These are phyloP conservation scores for Lacanobia wlatinum DNA, from an alignment of 2,888 invertebrate genomes.

Conservation along the genomic window DNA sequence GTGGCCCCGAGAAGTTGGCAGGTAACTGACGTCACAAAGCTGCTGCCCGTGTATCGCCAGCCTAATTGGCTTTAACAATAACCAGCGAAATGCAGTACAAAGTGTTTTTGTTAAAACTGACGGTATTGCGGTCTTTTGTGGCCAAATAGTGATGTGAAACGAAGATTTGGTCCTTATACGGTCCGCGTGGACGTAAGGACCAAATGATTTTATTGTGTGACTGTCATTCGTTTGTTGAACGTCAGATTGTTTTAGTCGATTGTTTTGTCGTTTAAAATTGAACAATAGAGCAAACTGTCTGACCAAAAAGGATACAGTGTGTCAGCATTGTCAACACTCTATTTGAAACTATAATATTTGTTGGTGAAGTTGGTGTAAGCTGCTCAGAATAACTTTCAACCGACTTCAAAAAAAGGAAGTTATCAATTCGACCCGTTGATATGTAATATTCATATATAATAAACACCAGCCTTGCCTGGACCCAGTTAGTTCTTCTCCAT, in stretches of 20 bases:
- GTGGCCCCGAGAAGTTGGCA: conserved; percentile 66
- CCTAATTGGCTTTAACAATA: conserved; percentile 74
- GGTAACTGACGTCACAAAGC: conserved; percentile 76
- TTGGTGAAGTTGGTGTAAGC: too few relatives aligned
- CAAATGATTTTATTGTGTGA: conserved; percentile 19
- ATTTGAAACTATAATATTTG: too few relatives aligned
- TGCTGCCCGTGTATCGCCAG: conserved; percentile 60
- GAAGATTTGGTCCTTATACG: conserved; percentile 50
- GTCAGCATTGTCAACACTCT: not conserved
- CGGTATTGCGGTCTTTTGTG: conserved; percentile 36
- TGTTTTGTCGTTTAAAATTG: conserved; percentile 32
- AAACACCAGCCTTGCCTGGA: too few relatives aligned
- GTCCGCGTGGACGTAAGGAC: conserved; percentile 10
- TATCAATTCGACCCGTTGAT: too few relatives aligned
- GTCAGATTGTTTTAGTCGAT: conserved; percentile 21
- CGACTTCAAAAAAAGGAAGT: too few relatives aligned
- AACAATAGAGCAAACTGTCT: conserved; percentile 18
- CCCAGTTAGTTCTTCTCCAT: too few relatives aligned
- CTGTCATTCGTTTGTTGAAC: conserved; percentile 40
- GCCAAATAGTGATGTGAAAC: conserved; percentile 41
- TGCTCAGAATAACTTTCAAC: too few relatives aligned
- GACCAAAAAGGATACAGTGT: not conserved
- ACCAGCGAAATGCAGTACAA: conserved; percentile 46
- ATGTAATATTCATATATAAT: too few relatives aligned
- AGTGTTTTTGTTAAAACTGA: conserved; percentile 50